Conservation (phyloP, 2,113 vertebrate genomes). For the Saiga tatarica region DNA sequence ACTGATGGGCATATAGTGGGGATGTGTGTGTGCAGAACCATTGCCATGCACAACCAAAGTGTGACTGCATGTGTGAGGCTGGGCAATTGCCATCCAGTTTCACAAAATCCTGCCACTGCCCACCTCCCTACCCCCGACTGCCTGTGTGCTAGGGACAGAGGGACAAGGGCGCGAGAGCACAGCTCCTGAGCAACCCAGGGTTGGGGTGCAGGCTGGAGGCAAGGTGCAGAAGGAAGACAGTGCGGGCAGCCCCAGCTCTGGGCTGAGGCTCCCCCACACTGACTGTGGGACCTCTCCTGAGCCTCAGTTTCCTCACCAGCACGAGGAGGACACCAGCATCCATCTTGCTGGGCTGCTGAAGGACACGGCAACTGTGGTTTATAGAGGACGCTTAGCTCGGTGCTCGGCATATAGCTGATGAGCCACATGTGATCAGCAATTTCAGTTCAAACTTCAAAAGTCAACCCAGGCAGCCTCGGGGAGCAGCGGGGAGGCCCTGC, state of each 20-base stretch:
- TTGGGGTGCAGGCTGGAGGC: not conserved
- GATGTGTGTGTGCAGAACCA: not conserved
- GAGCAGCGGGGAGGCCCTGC: not conserved
- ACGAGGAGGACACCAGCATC: not conserved
- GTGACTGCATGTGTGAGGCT: not conserved
- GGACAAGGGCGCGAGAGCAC: rapidly evolving
- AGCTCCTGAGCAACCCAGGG: not conserved
- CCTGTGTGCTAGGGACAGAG: not conserved
- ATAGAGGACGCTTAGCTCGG: rapidly evolving
- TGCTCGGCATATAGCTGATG: not conserved
- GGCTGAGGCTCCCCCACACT: not conserved
- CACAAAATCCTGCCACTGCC: not conserved
- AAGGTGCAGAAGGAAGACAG: not conserved
- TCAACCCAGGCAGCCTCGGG: not conserved
- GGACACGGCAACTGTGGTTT: not conserved
- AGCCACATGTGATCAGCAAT: rapidly evolving
- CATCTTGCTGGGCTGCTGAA: not conserved
- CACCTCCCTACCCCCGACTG: too few relatives aligned
- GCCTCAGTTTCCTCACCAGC: not conserved
- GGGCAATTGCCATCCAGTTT: not conserved
- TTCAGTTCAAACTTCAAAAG: not conserved
- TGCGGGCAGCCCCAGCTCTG: not conserved
- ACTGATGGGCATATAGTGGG: rapidly evolving
- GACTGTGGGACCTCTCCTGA: not conserved
- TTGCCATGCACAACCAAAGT: not conserved